Conservation (phyloP, 2,113 vertebrate genomes). For the Sula dactylatra region DNA sequence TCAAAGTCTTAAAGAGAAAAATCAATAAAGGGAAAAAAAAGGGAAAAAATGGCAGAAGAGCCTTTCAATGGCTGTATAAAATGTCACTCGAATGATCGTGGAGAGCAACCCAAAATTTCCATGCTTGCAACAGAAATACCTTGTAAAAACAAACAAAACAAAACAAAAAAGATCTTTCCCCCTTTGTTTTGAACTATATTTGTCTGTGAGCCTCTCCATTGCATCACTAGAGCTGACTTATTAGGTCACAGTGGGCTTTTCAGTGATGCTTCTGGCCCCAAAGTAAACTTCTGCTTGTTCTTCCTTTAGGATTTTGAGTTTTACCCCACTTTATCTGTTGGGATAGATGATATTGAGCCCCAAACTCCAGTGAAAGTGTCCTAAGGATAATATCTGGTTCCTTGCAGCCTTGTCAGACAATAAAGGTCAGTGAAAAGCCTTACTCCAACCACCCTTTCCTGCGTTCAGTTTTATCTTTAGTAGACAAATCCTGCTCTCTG, state of each 20-base stretch:
- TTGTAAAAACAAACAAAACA: neutral
- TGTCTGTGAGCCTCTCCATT: neutral
- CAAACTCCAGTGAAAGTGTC: neutral
- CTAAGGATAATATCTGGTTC: neutral
- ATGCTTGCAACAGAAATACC: neutral
- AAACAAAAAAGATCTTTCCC: neutral
- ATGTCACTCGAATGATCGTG: neutral
- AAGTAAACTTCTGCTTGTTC: neutral
- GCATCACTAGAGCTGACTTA: neutral
- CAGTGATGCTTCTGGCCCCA: neutral
- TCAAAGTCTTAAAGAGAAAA: constrained; percentile 77
- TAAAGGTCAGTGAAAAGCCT: constrained; percentile 49
- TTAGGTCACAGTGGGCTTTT: neutral
- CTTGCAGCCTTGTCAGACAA: constrained; percentile 1
- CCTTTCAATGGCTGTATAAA: constrained; percentile 38
- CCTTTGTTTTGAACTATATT: neutral
- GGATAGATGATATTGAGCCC: neutral
- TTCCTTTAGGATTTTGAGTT: neutral
- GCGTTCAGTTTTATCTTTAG: constrained; percentile 46
- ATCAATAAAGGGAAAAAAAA: constrained; percentile 70
- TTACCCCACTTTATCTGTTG: neutral
- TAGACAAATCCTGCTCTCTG: constrained; percentile 32
- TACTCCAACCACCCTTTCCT: constrained; percentile 4
- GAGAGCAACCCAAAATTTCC: neutral
- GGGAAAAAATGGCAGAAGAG: constrained; percentile 54